A percentile compares a stretch with the other conserved stretches of the same genome.
Conservation (phyloP, 2,113 vertebrate species). For the Camelus bactrianus region DNA sequence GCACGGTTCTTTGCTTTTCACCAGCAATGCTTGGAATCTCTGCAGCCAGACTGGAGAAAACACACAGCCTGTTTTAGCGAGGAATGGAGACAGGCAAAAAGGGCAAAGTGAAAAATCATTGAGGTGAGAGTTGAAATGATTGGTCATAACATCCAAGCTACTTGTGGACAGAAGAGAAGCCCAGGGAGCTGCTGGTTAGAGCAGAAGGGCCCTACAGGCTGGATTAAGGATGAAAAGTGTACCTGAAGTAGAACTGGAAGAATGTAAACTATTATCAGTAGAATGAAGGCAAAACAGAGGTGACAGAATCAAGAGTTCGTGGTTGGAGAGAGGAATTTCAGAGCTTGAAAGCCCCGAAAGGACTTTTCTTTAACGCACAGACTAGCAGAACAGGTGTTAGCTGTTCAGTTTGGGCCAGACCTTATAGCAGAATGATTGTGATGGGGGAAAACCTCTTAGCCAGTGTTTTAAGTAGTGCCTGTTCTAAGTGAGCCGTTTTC, state of each 20-base stretch:
- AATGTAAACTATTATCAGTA: not conserved
- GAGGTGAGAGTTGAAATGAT: not conserved
- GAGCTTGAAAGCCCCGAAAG: not conserved
- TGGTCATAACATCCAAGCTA: not conserved
- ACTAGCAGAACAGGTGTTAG: not conserved
- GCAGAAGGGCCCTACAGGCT: not conserved
- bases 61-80: not conserved
- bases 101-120: not conserved
- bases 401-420: not conserved
- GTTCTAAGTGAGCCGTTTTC: not conserved
- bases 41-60: not conserved
- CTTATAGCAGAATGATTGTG: not conserved
- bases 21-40: not conserved
- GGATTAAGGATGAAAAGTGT: not conserved
- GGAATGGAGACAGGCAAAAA: not conserved
- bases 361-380: not conserved
- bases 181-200: not conserved
- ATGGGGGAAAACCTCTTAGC: not conserved
- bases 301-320: not conserved
- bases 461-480: not conserved
- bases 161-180: not conserved
- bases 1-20: not conserved
- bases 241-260: not conserved
- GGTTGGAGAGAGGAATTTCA: not conserved
- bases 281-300: not conserved